phyloP scores from a whole-genome alignment of 2,888 invertebrate species.

The Margaritifera margaritifera region DNA sequence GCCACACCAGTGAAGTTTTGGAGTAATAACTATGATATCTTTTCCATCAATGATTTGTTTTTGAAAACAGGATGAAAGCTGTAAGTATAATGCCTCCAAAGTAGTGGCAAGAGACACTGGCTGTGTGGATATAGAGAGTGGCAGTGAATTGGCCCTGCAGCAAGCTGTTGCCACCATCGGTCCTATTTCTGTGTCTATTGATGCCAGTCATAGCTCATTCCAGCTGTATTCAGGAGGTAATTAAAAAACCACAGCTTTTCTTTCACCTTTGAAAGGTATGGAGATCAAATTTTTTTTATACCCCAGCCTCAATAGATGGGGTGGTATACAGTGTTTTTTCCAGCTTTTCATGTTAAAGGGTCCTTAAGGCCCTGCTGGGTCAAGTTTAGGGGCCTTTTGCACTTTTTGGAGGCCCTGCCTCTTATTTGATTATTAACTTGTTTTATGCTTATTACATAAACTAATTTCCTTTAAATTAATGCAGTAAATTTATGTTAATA shows the following conservation, averaged over 20 bases:
- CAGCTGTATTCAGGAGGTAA: slow-evolving; percentile 52
- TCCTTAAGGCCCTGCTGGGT: no score
- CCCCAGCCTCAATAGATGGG: background rate
- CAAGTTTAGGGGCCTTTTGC: no score
- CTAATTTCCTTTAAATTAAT: no score
- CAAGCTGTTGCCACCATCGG: slow-evolving; percentile 55
- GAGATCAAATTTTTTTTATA: background rate
- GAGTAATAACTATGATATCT: background rate
- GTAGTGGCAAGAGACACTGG: slow-evolving; percentile 55
- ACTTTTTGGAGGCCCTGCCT: no score
- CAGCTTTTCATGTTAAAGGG: background rate
- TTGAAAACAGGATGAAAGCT: slow-evolving; percentile 32
- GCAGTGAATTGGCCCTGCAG: slow-evolving; percentile 46
- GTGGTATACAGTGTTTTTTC: background rate
- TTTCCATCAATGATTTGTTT: background rate
- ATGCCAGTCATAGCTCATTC: slow-evolving; percentile 82
- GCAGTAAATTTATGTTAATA: no score
- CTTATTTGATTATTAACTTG: no score
- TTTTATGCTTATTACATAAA: no score
- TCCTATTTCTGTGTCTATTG: slow-evolving; percentile 89
- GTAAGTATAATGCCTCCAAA: slow-evolving; percentile 41
- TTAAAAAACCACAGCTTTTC: background rate
- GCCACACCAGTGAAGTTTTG: no score
- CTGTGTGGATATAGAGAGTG: slow-evolving; percentile 50
- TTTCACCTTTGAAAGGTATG: background rate